These are phyloP conservation scores for Phocides pigmalion DNA, from an alignment of 1,140 invertebrate genomes.

Conservation along the genomic window DNA sequence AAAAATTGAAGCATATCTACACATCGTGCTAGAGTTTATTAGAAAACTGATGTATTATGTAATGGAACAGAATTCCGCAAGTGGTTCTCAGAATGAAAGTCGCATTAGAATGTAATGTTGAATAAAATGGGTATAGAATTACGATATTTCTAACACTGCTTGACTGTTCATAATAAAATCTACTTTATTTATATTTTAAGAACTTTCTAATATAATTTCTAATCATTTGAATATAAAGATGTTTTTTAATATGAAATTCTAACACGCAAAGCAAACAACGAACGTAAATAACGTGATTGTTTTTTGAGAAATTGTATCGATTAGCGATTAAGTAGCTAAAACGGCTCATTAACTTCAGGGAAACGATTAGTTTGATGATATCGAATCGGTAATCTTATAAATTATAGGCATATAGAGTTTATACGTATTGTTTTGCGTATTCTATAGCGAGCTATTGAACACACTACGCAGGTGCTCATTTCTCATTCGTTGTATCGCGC, in stretches of 20 bases:
- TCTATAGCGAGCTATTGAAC: not conserved
- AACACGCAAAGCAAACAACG: not conserved
- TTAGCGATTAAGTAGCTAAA: conserved; percentile 7
- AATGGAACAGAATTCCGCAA: conserved; percentile 1
- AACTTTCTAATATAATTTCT: too few species aligned
- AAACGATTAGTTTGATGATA: conserved; percentile 14
- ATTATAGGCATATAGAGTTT: not conserved
- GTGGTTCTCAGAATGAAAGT: conserved; percentile 9
- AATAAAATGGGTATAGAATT: conserved; percentile 6
- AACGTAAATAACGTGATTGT: conserved; percentile 4
- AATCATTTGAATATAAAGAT: too few species aligned
- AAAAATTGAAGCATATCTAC: too few species aligned
- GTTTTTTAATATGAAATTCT: not conserved
- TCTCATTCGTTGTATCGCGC: conserved; percentile 46
- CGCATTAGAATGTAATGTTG: conserved; percentile 4
- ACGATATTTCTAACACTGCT: not conserved
- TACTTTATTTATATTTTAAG: too few species aligned
- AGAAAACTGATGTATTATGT: conserved; percentile 5
- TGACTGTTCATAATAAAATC: too few species aligned
- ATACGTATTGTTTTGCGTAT: conserved; percentile 8
- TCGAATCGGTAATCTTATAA: not conserved
- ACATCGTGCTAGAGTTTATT: not conserved
- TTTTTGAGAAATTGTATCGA: conserved; percentile 7
- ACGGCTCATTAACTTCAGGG: conserved; percentile 5
- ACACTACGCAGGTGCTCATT: conserved; percentile 52